These are phyloP conservation scores for Serrognathus titanus DNA, from an alignment of 2,888 invertebrate genomes.

Conservation along the genomic window DNA sequence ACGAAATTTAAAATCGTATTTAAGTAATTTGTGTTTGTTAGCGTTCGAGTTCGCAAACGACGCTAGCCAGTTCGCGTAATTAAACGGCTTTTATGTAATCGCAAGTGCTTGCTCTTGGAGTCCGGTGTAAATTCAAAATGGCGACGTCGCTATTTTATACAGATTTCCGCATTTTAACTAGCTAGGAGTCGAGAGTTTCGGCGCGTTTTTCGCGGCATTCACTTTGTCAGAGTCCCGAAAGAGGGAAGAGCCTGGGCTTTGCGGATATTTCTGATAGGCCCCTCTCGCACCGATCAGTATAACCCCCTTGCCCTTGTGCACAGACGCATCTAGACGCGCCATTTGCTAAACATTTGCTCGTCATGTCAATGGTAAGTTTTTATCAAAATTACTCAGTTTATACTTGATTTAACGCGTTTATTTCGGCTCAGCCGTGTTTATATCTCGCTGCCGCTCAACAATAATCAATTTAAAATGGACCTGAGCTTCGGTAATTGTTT, in stretches of 20 bases:
- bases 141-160: conserved; percentile 3
- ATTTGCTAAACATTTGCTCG: conserved; percentile 50
- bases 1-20: conserved; percentile 7
- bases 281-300: conserved; percentile 32
- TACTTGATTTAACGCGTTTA: not conserved
- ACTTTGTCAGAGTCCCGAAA: not conserved
- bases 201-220: not conserved
- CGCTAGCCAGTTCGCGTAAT: not conserved
- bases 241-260: conserved; percentile 31
- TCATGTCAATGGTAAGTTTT: conserved; percentile 50
- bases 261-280: conserved; percentile 35
- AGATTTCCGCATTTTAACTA: not conserved
- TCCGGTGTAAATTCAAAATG: conserved; percentile 11
- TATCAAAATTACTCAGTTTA: conserved; percentile 7
- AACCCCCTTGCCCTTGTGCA: conserved; percentile 44
- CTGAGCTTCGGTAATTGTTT: no score
- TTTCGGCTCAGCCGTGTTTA: not conserved
- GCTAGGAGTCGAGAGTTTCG: not conserved
- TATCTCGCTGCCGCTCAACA: no score
- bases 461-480: no score
- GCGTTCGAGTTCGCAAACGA: not conserved
- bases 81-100: not conserved
- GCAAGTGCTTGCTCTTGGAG: not conserved
- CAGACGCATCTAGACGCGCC: conserved; percentile 47
- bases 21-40: not conserved